Evolutionary conservation across 1,140 invertebrate genomes (phyloP).

Genomic region (Scaptomyza hsui): DNA sequence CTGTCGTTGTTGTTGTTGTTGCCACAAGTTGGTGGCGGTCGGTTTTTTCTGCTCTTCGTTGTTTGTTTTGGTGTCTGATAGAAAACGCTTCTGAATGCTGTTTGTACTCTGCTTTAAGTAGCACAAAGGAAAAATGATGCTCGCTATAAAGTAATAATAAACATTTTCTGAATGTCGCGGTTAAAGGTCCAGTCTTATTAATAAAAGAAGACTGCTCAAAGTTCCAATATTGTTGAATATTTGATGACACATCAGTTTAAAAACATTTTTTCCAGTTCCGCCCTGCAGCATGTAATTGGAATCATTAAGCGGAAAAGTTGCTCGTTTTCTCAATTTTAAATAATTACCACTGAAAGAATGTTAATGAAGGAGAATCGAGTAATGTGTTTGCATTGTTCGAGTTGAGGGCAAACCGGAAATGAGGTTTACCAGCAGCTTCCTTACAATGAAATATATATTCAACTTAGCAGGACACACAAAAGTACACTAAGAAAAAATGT

Average conservation of each 20-base stretch:
- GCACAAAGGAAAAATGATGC: neutral
- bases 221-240: too few relatives aligned
- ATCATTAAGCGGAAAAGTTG: constrained; percentile 35
- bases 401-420: neutral
- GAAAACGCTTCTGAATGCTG: constrained; percentile 8
- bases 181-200: neutral
- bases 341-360: constrained; percentile 54
- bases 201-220: neutral
- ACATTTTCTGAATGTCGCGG: neutral
- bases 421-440: neutral
- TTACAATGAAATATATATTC: neutral
- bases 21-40: neutral
- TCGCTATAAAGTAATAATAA: neutral
- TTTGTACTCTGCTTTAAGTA: neutral
- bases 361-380: neutral
- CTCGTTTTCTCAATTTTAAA: constrained; percentile 65
- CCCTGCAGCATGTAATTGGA: neutral
- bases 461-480: neutral
- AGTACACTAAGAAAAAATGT: too few relatives aligned
- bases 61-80: neutral
- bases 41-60: constrained; percentile 6
- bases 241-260: too few relatives aligned
- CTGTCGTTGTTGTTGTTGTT: constrained; percentile 9
- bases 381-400: neutral
- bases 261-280: too few relatives aligned